Evolutionary conservation across 2,888 invertebrate genomes (phyloP).

Genomic region (Listrodromus nycthemerus): DNA sequence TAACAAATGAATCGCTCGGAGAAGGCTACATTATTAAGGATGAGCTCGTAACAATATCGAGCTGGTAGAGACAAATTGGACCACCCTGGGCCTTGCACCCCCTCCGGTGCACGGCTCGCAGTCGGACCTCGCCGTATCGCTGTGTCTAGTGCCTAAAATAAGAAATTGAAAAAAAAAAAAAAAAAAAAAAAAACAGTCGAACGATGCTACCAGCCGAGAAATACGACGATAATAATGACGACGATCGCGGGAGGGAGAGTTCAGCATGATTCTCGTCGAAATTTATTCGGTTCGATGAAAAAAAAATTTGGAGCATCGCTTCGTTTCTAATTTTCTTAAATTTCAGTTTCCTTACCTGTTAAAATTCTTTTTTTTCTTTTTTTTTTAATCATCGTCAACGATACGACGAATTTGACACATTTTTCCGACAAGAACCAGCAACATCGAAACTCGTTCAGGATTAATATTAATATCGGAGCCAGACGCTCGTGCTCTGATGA

Average conservation of each 20-base stretch:
- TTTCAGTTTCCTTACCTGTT: too few species aligned
- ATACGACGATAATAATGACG: conserved; percentile 61
- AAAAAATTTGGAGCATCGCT: not conserved
- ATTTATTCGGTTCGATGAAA: not conserved
- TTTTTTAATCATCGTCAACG: not conserved
- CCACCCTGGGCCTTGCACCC: conserved; percentile 80
- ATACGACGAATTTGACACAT: conserved; percentile 9
- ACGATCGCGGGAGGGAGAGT: conserved; percentile 38
- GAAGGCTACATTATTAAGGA: conserved; percentile 80
- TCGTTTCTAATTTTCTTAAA: conserved; percentile 4
- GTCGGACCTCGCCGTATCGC: conserved; percentile 47
- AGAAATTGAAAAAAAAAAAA: too few species aligned
- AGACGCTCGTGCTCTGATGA: not conserved
- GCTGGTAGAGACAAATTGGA: conserved; percentile 84
- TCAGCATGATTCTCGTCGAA: not conserved
- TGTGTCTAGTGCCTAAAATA: conserved; percentile 45
- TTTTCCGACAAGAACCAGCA: not conserved
- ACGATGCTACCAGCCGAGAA: conserved; percentile 55
- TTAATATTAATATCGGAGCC: conserved; percentile 13
- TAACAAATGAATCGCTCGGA: conserved; percentile 66
- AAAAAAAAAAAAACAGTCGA: conserved; percentile 28
- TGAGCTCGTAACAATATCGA: conserved; percentile 84
- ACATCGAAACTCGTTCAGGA: not conserved
- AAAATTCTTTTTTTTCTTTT: not conserved
- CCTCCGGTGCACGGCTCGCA: conserved; percentile 64